Percentiles rank a stretch among this genome's conserved stretches.
Evolutionary conservation across 2,797 vertebrate genomes (phyloP).

Genomic region (Cossypha polioptera): DNA sequence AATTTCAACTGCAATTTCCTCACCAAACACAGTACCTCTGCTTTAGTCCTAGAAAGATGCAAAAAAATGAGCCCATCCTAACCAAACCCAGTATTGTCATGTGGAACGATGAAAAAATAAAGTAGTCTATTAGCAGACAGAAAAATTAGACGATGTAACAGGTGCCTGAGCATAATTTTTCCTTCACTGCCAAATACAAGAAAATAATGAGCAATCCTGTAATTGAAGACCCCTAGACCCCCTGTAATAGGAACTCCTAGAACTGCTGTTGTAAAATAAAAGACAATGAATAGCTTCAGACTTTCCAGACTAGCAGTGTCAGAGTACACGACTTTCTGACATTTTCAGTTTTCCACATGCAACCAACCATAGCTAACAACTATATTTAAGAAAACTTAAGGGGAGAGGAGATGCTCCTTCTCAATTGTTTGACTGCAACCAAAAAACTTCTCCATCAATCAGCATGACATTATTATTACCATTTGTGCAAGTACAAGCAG

Average conservation of each 20-base stretch:
- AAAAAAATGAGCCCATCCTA: not conserved
- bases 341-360: not conserved
- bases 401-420: not conserved
- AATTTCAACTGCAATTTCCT: not conserved
- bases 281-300: not conserved
- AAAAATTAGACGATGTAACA: not conserved
- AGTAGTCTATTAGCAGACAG: not conserved
- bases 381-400: not conserved
- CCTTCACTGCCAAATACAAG: not conserved
- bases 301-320: not conserved
- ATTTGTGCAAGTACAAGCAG: not conserved
- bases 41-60: not conserved
- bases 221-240: not conserved
- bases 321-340: not conserved
- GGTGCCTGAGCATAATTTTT: not conserved
- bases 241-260: not conserved
- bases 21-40: not conserved
- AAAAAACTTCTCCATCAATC: not conserved
- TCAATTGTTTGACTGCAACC: not conserved
- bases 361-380: not conserved
- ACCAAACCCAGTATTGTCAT: not conserved
- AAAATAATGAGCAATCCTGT: not conserved
- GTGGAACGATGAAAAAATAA: not conserved
- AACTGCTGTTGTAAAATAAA: not conserved
- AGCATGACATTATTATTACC: not conserved